Conservation (phyloP, 2,797 vertebrate species). For the Tragelaphus oryx region DNA sequence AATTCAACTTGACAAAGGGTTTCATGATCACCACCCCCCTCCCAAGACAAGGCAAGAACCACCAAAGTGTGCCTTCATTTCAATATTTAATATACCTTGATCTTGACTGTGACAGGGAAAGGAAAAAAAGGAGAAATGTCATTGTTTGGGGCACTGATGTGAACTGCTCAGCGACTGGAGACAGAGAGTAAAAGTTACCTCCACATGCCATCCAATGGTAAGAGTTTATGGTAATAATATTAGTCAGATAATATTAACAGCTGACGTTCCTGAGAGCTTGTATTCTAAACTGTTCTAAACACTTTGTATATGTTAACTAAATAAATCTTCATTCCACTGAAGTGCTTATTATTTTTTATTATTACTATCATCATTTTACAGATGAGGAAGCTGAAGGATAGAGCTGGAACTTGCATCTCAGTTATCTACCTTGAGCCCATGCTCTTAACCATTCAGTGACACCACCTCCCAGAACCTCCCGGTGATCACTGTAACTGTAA, state of each 20-base stretch:
- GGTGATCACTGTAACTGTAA: background rate
- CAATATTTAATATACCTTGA: background rate
- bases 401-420: background rate
- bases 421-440: background rate
- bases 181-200: background rate
- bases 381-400: background rate
- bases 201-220: background rate
- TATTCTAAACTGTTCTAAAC: background rate
- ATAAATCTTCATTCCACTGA: background rate
- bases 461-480: background rate
- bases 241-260: background rate
- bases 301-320: background rate
- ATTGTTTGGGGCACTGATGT: background rate
- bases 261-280: background rate
- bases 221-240: background rate
- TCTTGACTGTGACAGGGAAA: background rate
- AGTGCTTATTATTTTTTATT: background rate
- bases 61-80: background rate
- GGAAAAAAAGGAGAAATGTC: background rate
- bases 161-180: background rate
- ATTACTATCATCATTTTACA: background rate
- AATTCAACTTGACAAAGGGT: background rate
- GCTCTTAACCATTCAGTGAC: background rate
- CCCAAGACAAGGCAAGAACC: background rate
- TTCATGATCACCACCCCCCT: rapidly evolving